Evolutionary conservation across 1,140 invertebrate genomes (phyloP), one percentile per base, ranked within the genome.

Genomic region (Teleopsis dalmanni): DNA sequence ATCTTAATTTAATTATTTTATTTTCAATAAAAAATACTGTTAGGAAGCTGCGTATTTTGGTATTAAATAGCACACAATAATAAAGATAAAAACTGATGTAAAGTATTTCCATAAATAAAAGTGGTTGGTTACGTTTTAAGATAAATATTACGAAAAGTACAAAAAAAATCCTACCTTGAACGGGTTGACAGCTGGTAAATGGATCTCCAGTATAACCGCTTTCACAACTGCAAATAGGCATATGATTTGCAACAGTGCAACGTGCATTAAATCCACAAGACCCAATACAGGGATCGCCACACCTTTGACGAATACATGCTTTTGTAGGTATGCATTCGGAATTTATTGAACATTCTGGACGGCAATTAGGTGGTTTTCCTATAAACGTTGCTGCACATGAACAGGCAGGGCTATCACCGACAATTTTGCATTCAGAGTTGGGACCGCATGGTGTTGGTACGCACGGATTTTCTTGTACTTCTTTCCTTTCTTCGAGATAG

Each of bases 121-220:
- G 3, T 36, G 25, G 8, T 31, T 35, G 51, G 51, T 49, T 58
- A 60, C 62, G 62, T 23, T 31, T 47, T 18, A 47, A 26, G 6
- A 3, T 34, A 26, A 37, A 47, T 14, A 47, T 11, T 16, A 10
- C 8, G 16, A 6, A 36, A 33, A 33, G 9, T 7, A 11, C 9
- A n/a, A 22, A 54, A 47, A 33, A 40, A 43, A 29, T 83, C 64
- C 62, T 75, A 80, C 79, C 75, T 78, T 70, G 72, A 43, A 78
- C 64, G 38, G 59, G 58, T 49, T 79, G 82, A 62, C 86, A 88
- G 57, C 79, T 79, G 25, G 75, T 76, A 62, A 85, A 86, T 34
- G 86, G 85, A 78, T 90, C 86, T 50, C 87, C 87, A 8, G 84
- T 88, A 54, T 78, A 79, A 62, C 80, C 81, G 57, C 79, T 76